Evolutionary conservation across 2,113 vertebrate species (phyloP).

Genomic region (Chionodraco myersi): DNA sequence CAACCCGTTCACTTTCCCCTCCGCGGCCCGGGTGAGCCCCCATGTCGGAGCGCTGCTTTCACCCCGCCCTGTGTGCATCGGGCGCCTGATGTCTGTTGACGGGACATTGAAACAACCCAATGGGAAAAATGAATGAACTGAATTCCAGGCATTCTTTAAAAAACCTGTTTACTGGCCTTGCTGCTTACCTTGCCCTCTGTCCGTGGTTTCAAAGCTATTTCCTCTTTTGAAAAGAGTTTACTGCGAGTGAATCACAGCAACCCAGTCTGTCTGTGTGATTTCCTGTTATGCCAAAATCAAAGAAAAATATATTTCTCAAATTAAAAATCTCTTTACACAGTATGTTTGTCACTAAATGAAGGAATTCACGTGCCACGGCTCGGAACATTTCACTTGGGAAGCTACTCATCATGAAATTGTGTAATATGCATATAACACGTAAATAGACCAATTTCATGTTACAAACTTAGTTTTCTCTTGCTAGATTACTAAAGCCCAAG

Average conservation of each 20-base stretch:
- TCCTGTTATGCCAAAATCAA: not conserved
- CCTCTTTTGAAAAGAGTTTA: constrained; percentile 6
- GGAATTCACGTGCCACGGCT: not conserved
- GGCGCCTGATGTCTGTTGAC: constrained; percentile 45
- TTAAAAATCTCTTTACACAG: not conserved
- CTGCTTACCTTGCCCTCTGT: constrained; percentile 5
- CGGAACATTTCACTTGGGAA: not conserved
- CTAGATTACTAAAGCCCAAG: constrained; percentile 90
- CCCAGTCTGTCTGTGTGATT: not conserved
- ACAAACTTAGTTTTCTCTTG: constrained; percentile 78
- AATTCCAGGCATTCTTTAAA: constrained; percentile 43
- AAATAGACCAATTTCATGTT: constrained; percentile 45
- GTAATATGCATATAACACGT: constrained; percentile 18
- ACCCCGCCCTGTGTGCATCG: constrained; percentile 25
- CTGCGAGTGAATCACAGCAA: constrained; percentile 6
- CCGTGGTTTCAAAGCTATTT: constrained; percentile 36
- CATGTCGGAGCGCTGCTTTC: constrained; percentile 37
- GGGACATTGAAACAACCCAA: constrained; percentile 28
- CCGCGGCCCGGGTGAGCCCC: constrained; percentile 40
- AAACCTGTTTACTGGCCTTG: not conserved
- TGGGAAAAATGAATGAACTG: constrained; percentile 41
- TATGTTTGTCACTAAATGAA: not conserved
- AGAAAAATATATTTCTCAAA: not conserved
- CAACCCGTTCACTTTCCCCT: constrained; percentile 69
- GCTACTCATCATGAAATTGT: constrained; percentile 5